These are phyloP conservation scores for Clarias pachynema DNA, from an alignment of 2,797 vertebrate species.

Conservation along the genomic window DNA sequence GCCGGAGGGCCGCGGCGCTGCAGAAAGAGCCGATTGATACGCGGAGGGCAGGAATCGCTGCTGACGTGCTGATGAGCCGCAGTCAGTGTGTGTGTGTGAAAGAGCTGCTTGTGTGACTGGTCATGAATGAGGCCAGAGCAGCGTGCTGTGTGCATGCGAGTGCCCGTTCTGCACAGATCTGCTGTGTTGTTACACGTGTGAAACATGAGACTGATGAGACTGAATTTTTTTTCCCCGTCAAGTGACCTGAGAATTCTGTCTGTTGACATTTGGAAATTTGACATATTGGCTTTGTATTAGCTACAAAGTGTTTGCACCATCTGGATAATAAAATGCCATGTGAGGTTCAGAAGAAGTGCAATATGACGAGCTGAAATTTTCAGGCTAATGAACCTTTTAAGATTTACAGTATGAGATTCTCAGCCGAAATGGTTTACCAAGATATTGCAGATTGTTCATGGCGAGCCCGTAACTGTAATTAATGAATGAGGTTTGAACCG, in stretches of 20 bases:
- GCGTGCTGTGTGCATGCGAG: background rate
- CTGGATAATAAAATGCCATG: background rate
- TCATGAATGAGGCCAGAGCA: background rate
- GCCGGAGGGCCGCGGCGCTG: constrained; percentile 14
- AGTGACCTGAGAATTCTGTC: background rate
- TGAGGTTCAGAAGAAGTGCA: background rate
- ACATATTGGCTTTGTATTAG: background rate
- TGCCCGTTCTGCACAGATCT: constrained; percentile 8
- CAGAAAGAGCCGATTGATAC: constrained; percentile 30
- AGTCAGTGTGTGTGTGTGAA: background rate
- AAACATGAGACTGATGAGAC: background rate
- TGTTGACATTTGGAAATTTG: no score
- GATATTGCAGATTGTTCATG: background rate
- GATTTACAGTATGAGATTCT: background rate
- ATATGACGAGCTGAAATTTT: background rate
- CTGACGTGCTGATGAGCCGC: background rate
- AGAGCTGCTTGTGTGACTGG: constrained; percentile 33
- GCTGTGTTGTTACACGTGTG: background rate
- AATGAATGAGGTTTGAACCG: background rate
- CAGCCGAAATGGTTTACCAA: background rate
- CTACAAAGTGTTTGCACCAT: background rate
- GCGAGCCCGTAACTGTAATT: background rate
- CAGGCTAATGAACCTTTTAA: background rate
- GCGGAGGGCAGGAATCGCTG: constrained; percentile 8
- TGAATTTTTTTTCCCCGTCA: background rate